phyloP scores from a whole-genome alignment of 2,797 vertebrate species.

The Pteronotus mesoamericanus region DNA sequence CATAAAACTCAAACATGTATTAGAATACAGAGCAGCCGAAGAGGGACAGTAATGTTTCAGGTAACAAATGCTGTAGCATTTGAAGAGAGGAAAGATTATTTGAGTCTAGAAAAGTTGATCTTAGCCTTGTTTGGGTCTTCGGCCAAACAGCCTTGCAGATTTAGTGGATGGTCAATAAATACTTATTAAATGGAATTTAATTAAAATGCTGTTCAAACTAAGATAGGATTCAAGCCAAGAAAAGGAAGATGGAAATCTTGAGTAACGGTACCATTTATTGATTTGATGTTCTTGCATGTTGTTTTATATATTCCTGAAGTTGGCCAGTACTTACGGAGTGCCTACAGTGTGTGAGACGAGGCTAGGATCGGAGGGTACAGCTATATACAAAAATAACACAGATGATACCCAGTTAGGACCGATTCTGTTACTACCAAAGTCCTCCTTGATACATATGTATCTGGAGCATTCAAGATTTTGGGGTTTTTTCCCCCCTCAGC shows the following conservation, averaged over 20 bases:
- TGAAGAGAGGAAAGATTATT: neutral
- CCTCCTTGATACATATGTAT: neutral
- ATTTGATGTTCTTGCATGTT: neutral
- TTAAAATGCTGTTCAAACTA: neutral
- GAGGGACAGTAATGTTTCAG: neutral
- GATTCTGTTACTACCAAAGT: neutral
- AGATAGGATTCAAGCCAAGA: neutral
- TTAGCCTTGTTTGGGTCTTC: neutral
- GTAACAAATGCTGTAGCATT: neutral
- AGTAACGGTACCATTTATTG: neutral
- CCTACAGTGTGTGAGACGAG: neutral
- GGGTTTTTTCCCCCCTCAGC: neutral
- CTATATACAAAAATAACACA: neutral
- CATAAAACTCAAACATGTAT: neutral
- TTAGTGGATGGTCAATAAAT: constrained; percentile 4
- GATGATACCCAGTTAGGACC: neutral
- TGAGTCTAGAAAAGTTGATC: neutral
- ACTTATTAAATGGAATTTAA: constrained; percentile 18
- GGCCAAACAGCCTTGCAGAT: neutral
- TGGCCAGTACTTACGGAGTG: neutral
- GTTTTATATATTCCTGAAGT: neutral
- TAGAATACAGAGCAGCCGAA: neutral
- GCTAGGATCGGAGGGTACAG: neutral
- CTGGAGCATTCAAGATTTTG: neutral
- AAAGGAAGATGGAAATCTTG: neutral